Conservation (phyloP, 2,797 vertebrate species). For the Erpetoichthys calabaricus region DNA sequence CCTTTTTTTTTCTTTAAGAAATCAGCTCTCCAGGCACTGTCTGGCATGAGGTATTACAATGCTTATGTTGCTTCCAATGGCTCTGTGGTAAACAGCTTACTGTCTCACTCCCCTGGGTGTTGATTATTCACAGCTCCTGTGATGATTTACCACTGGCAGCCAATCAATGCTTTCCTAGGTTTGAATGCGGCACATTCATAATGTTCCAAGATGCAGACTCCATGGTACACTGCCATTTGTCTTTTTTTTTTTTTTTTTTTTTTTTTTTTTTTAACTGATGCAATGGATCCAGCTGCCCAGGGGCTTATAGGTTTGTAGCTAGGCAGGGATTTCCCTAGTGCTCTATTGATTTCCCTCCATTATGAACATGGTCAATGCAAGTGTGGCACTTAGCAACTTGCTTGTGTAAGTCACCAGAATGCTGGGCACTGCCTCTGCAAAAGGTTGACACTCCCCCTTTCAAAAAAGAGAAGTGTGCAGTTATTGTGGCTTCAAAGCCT, state of each 20-base stretch:
- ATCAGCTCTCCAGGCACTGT: neutral
- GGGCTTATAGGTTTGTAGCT: neutral
- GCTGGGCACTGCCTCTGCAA: too few relatives aligned
- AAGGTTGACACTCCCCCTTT: too few relatives aligned
- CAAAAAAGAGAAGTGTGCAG: too few relatives aligned
- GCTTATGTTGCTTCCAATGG: neutral
- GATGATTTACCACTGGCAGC: neutral
- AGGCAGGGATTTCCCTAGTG: neutral
- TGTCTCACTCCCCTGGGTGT: neutral
- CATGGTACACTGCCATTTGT: slow-evolving; percentile 6
- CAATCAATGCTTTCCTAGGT: slow-evolving; percentile 5
- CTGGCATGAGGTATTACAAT: neutral
- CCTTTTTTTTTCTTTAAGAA: neutral
- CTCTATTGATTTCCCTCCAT: neutral
- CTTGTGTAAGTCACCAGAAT: too few relatives aligned
- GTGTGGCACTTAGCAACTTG: too few relatives aligned
- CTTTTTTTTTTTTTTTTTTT: neutral
- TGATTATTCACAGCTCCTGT: neutral
- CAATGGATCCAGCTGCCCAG: neutral
- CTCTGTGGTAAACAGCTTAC: neutral
- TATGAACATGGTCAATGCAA: neutral
- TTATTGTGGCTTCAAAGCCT: too few relatives aligned
- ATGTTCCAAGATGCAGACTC: slow-evolving; percentile 7
- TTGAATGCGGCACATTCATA: slow-evolving; percentile 1
- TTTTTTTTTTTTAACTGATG: neutral